These are phyloP conservation scores for Ochropleura plecta DNA, from an alignment of 2,888 invertebrate species.

Conservation along the genomic window DNA sequence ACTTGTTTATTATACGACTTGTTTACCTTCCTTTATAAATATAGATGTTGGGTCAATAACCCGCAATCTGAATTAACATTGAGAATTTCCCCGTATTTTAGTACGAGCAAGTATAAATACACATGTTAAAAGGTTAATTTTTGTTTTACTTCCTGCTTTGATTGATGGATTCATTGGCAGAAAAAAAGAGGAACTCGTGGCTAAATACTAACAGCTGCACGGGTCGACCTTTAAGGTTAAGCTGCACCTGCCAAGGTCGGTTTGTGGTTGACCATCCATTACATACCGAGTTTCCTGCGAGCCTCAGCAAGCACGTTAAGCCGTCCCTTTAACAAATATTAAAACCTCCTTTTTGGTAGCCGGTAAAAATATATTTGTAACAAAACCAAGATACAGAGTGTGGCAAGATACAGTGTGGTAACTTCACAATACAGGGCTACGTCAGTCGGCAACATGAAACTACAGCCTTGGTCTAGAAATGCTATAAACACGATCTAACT, in stretches of 20 bases:
- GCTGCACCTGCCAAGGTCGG: too few relatives aligned
- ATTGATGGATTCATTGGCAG: not conserved
- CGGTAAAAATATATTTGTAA: not conserved
- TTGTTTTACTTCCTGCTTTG: not conserved
- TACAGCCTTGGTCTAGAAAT: conserved; percentile 57
- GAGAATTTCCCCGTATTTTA: conserved; percentile 22
- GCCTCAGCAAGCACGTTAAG: too few relatives aligned
- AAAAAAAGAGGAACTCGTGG: not conserved
- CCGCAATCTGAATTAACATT: conserved; percentile 26
- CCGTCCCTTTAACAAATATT: too few relatives aligned
- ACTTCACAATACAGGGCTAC: conserved; percentile 20
- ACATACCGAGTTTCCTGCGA: too few relatives aligned
- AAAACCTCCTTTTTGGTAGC: too few relatives aligned
- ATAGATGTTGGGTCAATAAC: conserved; percentile 25
- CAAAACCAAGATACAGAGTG: not conserved
- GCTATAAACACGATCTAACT: conserved; percentile 10
- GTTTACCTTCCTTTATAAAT: conserved; percentile 34
- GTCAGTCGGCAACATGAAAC: conserved; percentile 21
- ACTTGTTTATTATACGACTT: not conserved
- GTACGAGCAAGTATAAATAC: not conserved
- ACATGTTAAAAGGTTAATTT: not conserved
- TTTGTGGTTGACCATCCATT: too few relatives aligned
- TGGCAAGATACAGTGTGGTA: conserved; percentile 21
- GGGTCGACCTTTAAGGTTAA: too few relatives aligned
- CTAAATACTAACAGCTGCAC: too few relatives aligned